Base-by-base conservation (phyloP, 2,113 vertebrate species). In the Turnix velox region DNA sequence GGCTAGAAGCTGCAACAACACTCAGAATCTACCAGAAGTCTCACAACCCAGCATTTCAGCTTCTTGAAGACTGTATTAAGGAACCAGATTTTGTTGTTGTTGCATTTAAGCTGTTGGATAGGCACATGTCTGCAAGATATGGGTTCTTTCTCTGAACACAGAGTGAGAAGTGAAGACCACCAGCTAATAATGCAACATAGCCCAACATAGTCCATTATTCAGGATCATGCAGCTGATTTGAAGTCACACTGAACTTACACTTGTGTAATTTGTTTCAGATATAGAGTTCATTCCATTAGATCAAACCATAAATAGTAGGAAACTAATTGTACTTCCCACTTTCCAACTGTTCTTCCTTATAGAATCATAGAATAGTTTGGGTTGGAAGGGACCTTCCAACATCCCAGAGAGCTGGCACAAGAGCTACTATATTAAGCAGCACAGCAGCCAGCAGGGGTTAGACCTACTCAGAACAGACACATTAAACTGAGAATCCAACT, bases 121-220 rank as follows among this genome's bases (percentile, higher is more conserved):
- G 35, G 51, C n/a, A 67, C 13, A 62, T 1, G 27, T 15, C 40
- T 14, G 12, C 22, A 58, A 87, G 71, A 58, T 3, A 25, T 1
- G 5, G 27, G 20, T 6, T 0, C 2, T 63, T 57, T 49, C 35
- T 49, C 16, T 66, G 23, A 92, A 46, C 23, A 48, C 22, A 78
- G 37, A 62, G 7, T 13, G 6, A 65, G 31, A 84, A 71, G 8
- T 8, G 23, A 46, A 69, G 52, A 73, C 77, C 61, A 25, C 0
- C 30, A 88, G 7, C 4, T 88, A 75, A 58, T 6, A 42, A 35
- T 48, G 66, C 63, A 92, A 63, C 6, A 39, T 6, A 59, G 22
- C 24, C 22, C 14, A 51, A 19, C 9, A 28, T 0, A 52, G 30
- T 8, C 31, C 2, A 1, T 16, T 67, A 65, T 66, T 63, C 4